Evolutionary conservation across 2,888 invertebrate species (phyloP), one percentile per base, ranked within the genome.

Genomic region (Labia minor): DNA sequence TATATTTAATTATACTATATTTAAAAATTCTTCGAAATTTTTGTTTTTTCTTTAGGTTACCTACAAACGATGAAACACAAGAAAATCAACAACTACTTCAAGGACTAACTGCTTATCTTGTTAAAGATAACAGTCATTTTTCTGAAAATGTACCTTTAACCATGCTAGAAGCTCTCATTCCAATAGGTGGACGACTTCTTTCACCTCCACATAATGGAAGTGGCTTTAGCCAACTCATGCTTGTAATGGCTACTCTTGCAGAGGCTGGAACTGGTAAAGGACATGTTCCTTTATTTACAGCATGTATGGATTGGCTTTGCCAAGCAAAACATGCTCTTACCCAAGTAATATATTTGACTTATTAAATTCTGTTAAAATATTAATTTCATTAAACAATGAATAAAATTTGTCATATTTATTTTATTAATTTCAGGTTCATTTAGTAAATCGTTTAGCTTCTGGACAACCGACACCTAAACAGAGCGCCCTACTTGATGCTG

Each of bases 241-340:
- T 83, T 68, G 86, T 90, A 2, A 89, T 91, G 89, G 86, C 88
- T 1, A 88, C 86, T 64, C 76, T 96, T 71, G 95, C 95, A 0
- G 92, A 93, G 76, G 90, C 92, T 19, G 89, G 92, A 19, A 82
- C 85, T 2, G 92, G 92, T 21, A 80, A 83, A 63, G 92, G 95
- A 0, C 95, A 96, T 75, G 80, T 85, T 1, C 82, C 85, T 21
- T 79, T 96, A 18, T 92, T 95, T 76, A 86, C 89, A 37, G 90
- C 93, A 0, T 83, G 85, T 10, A 86, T 88, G 0, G 83, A 85
- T 49, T 95, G 95, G 95, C 82, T 95, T 1, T 86, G 74, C 63
- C 70, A 49, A 49, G 49, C 49, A 3, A 49, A 49, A 71, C 37
- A 65, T 6, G 37, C 33, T 19, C 33, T 65, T 19, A 37, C 33